A percentile compares a stretch with the other conserved stretches of the same genome.
These are phyloP conservation scores for Pipra filicauda DNA, from an alignment of 2,113 vertebrate genomes.

Conservation along the genomic window DNA sequence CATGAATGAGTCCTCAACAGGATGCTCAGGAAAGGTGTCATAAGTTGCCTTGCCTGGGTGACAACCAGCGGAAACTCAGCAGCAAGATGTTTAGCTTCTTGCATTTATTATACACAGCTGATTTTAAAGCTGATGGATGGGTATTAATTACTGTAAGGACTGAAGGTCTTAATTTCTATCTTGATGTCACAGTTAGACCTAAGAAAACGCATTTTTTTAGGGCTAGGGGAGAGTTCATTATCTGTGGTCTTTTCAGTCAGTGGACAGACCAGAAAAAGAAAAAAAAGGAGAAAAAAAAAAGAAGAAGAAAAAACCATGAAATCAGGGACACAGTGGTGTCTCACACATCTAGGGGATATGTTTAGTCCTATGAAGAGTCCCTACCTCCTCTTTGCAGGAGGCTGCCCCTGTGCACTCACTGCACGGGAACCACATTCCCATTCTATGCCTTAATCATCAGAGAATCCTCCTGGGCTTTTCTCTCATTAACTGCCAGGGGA, in stretches of 20 bases:
- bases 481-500: neutral
- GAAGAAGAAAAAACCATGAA: neutral
- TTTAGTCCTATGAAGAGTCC: neutral
- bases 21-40: neutral
- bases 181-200: neutral
- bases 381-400: neutral
- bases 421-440: neutral
- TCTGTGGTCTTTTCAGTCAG: neutral
- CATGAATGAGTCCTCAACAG: neutral
- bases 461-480: neutral
- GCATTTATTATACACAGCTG: conserved; percentile 10
- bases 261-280: neutral
- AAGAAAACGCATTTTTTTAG: neutral
- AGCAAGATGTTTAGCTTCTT: conserved; percentile 13
- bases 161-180: neutral
- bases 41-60: conserved; percentile 34
- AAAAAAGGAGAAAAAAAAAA: neutral
- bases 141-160: neutral
- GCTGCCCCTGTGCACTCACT: neutral
- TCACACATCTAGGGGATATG: neutral
- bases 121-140: conserved; percentile 11
- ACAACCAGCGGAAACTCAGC: neutral
- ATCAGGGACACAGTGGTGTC: neutral
- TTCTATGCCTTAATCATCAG: accelerated
- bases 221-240: neutral